Evolutionary conservation across 1,140 invertebrate genomes (phyloP).

Genomic region (Drosophila tani): DNA sequence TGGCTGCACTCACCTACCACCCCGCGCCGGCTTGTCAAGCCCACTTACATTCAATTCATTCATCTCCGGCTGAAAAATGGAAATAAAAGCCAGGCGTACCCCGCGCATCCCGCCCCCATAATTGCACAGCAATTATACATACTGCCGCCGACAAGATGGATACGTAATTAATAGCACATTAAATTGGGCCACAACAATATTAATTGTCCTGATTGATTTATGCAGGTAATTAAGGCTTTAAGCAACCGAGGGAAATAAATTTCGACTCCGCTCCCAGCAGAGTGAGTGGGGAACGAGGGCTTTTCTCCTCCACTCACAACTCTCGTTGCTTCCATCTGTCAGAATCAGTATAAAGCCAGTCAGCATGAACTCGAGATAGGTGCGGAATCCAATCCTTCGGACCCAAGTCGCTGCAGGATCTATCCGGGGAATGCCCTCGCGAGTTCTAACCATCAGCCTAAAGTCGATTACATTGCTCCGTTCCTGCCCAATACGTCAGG

Average conservation of each 20-base stretch:
- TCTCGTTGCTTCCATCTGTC: constrained; percentile 6
- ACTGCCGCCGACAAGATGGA: constrained; percentile 64
- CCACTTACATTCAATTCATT: constrained; percentile 56
- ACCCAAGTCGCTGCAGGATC: neutral
- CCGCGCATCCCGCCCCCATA: constrained; percentile 21
- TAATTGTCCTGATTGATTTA: constrained; percentile 75
- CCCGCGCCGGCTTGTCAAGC: constrained; percentile 41
- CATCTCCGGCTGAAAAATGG: constrained; percentile 50
- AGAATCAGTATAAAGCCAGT: neutral
- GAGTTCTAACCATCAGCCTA: neutral
- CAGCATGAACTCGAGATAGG: constrained; percentile 11
- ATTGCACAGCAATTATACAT: constrained; percentile 59
- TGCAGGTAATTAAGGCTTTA: constrained; percentile 70
- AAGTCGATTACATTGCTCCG: neutral
- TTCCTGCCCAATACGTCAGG: neutral
- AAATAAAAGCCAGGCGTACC: constrained; percentile 29
- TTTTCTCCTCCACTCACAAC: constrained; percentile 15
- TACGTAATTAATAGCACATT: constrained; percentile 76
- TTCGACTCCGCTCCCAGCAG: neutral
- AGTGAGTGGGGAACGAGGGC: neutral
- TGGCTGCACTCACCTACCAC: constrained; percentile 34
- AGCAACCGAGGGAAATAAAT: constrained; percentile 38
- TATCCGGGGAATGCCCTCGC: neutral
- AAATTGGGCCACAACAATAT: constrained; percentile 70
- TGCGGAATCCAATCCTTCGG: neutral